Base-by-base conservation (phyloP, 2,797 vertebrate species). In the Labroides dimidiatus region DNA sequence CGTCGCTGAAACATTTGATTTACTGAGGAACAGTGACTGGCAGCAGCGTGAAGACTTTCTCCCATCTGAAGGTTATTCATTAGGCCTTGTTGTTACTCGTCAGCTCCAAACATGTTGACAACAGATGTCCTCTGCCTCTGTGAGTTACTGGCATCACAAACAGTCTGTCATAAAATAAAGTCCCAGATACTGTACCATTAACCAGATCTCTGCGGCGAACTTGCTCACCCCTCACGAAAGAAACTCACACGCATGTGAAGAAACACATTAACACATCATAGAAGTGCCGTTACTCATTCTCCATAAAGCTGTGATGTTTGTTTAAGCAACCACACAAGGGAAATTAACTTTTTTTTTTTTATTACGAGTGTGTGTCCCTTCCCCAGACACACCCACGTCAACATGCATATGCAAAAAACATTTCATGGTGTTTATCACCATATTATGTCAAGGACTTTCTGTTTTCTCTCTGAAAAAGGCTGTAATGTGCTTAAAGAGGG, bases 321-420 rank as follows among this genome's bases (percentile, higher is more conserved):
- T 84, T 91, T 91, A 90, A 89, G 90, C 69, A 80, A 81, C 88
- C 74, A 19, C 88, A 74, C 75, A 81, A 81, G 90, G 91, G 87
- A 94, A 94, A 93, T 93, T 84, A 91, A 91, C 66, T 69, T 64
- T 27, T 43, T 48, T 55, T 33, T 27, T 27, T 78, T 66, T 82
- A 14, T 48, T 6, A 23, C 10, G 11, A 80, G 54, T 55, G 64
- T 49, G 45, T 50, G 14, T 43, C 19, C 64, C 16, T 47, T 33
- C 75, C 56, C 55, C 39, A 19, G 21, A 48, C 39, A 17, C 48
- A 54, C 37, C 33, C 6, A n/a, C 24, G 30, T 12, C 2, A 11
- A 39, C 33, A 44, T 20, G 36, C 39, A 45, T 12, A 63, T 36
- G 24, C 37, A 16, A 45, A 55, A 72, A 66, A 36, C 60, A 66